These are phyloP conservation scores for Elgonia sp. DNA, from an alignment of 2,888 invertebrate species.

Conservation along the genomic window DNA sequence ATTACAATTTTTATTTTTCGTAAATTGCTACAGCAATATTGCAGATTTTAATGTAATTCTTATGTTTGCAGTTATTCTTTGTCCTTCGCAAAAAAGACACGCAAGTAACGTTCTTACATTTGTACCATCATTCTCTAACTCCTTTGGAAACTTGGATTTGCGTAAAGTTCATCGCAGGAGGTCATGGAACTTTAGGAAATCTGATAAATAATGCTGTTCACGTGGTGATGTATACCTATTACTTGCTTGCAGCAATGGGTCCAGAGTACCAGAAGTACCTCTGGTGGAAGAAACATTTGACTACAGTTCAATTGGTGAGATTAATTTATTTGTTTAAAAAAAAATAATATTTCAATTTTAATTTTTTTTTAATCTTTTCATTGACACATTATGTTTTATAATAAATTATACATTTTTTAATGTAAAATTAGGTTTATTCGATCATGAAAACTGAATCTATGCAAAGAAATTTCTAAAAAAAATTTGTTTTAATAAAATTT, in stretches of 20 bases:
- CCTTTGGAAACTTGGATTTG: slow-evolving; percentile 93
- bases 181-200: slow-evolving; percentile 96
- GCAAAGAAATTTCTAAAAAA: too few species aligned
- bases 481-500: too few species aligned
- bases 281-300: slow-evolving; percentile 95
- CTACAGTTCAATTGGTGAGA: slow-evolving; percentile 92
- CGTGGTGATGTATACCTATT: slow-evolving; percentile 94
- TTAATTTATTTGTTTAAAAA: slow-evolving; percentile 24
- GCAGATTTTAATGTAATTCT: slow-evolving; percentile 12
- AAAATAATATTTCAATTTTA: too few species aligned
- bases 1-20: too few species aligned
- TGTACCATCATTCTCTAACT: slow-evolving; percentile 94
- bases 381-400: too few species aligned
- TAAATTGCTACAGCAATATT: neutral
- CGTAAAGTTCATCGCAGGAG: slow-evolving; percentile 93
- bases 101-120: slow-evolving; percentile 94
- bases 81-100: slow-evolving; percentile 94
- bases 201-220: slow-evolving; percentile 95
- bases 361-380: too few species aligned
- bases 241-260: slow-evolving; percentile 92
- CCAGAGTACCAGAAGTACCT: slow-evolving; percentile 92
- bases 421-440: too few species aligned
- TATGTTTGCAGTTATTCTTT: slow-evolving; percentile 89
- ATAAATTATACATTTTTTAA: too few species aligned
- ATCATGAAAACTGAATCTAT: too few species aligned